Conservation (phyloP, 35 echinoderm and acorn worm genomes). For the Apostichopus californicus region DNA sequence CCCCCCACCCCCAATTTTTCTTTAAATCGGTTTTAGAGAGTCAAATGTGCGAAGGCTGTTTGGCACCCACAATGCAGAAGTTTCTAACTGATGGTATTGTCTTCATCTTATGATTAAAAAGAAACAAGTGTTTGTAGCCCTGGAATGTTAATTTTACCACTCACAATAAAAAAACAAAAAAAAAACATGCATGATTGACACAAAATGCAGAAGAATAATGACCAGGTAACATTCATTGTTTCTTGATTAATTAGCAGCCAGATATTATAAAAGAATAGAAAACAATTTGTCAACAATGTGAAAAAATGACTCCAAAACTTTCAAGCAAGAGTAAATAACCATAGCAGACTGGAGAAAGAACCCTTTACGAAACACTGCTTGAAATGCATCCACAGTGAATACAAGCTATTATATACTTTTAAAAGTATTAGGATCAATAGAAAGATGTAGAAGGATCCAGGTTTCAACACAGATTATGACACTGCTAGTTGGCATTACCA, state of each 20-base stretch:
- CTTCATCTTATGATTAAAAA: not conserved
- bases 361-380: not conserved
- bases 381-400: not conserved
- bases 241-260: not conserved
- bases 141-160: slow-evolving; percentile 8
- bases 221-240: not conserved
- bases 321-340: not conserved
- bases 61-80: no score
- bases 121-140: not conserved
- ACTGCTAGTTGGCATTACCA: no score
- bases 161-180: not conserved
- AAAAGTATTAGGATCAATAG: no score
- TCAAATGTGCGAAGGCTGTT: no score
- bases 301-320: no score
- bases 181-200: not conserved
- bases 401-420: no score
- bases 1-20: no score
- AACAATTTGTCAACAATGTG: no score
- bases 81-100: not conserved
- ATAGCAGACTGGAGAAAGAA: not conserved
- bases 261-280: no score
- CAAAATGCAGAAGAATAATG: not conserved
- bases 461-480: no score
- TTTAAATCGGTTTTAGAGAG: no score
- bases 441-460: no score